phyloP scores from a whole-genome alignment of 2,888 invertebrate species.

The Drosophila meridionalis region DNA sequence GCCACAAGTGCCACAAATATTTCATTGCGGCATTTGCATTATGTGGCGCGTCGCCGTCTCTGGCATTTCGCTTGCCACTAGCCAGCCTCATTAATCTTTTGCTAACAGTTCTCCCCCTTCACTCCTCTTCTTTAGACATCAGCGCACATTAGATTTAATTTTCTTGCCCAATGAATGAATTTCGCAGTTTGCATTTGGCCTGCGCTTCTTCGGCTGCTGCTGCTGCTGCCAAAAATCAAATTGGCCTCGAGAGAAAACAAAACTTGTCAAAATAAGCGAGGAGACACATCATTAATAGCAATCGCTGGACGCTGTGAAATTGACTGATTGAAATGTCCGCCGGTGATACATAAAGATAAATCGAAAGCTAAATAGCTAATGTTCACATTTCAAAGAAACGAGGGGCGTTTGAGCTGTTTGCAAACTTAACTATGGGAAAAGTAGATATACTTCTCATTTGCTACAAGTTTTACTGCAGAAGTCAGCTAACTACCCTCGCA shows the following conservation, averaged over 20 bases:
- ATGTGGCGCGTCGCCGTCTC: constrained; percentile 42
- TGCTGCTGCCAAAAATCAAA: constrained; percentile 45
- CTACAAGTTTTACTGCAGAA: background rate
- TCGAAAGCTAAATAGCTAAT: background rate
- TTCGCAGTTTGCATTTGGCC: constrained; percentile 24
- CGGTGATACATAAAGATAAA: background rate
- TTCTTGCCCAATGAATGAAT: constrained; percentile 43
- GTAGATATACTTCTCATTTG: background rate
- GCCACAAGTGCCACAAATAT: constrained; percentile 74
- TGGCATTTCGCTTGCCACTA: constrained; percentile 37
- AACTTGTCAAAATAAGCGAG: constrained; percentile 30
- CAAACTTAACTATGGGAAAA: background rate
- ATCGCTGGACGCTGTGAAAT: constrained; percentile 18
- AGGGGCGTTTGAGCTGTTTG: background rate
- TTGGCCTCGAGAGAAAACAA: constrained; percentile 22
- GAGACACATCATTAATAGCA: constrained; percentile 31
- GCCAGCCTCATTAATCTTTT: constrained; percentile 46
- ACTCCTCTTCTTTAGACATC: constrained; percentile 11
- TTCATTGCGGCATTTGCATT: constrained; percentile 76
- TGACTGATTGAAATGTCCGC: constrained; percentile 42
- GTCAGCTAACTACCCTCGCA: background rate
- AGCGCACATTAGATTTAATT: constrained; percentile 6
- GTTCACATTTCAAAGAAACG: background rate
- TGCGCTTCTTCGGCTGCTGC: constrained; percentile 4
- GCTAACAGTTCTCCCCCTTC: background rate